Conservation (phyloP, 2,888 invertebrate genomes). For the Acrobeloides nanus region DNA sequence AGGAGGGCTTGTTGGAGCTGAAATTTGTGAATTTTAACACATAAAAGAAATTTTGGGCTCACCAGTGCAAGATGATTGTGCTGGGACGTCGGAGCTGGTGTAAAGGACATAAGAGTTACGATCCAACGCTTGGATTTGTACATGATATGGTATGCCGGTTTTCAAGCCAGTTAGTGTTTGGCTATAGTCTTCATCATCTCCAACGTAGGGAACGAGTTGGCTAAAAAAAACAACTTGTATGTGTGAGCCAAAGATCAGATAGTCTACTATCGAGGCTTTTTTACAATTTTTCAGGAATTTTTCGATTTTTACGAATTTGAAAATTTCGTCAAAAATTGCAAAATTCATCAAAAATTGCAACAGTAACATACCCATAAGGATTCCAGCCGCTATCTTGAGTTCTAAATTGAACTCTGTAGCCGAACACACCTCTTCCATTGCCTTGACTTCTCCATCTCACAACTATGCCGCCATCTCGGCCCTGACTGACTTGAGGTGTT, state of each 20-base stretch:
- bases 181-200: constrained; percentile 47
- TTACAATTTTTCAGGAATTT: not conserved
- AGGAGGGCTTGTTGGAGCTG: constrained; percentile 49
- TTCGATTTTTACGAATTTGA: not conserved
- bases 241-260: not conserved
- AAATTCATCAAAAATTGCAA: no score
- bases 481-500: constrained; percentile 37
- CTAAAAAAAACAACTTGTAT: no score
- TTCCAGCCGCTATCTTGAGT: constrained; percentile 43
- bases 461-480: constrained; percentile 35
- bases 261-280: not conserved
- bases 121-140: constrained; percentile 46
- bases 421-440: constrained; percentile 49
- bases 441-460: constrained; percentile 50
- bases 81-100: constrained; percentile 42
- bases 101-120: constrained; percentile 52
- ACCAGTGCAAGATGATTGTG: constrained; percentile 42
- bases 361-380: constrained; percentile 42
- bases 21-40: no score
- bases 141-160: constrained; percentile 36
- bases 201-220: constrained; percentile 48
- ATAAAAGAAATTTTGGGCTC: constrained; percentile 5
- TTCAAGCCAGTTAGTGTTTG: constrained; percentile 42
- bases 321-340: no score
- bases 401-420: constrained; percentile 49